Base-by-base conservation (phyloP, 2,888 invertebrate species). In the Ceratothoa steindachneri region DNA sequence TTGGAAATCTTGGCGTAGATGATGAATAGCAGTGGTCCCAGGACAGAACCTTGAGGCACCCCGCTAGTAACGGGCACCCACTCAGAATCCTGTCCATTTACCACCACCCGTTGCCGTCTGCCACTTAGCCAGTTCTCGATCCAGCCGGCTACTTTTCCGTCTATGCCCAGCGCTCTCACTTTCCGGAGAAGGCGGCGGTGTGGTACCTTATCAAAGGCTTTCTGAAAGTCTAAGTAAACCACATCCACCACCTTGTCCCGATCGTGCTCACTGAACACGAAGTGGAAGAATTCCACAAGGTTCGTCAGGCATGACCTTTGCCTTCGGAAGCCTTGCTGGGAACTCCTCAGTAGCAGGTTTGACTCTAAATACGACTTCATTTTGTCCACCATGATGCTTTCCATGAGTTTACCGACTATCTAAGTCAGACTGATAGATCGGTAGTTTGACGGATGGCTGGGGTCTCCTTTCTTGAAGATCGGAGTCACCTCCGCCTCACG, bases 131-230 rank as follows among this genome's bases (percentile, higher is more conserved):
- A 69, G 2, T 19, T 27, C 28, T 53, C 29, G 4, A 69, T 69
- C 69, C 69, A 69, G 3, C 27, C 53, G 27, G 15, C 7, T 9
- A 52, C 15, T 15, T 69, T 19, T 2, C 52, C 69, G 12, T 53
- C 55, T 30, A 41, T 41, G 15, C 41, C 41, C 41, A 41, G 41
- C 41, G 41, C 41, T 5, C 41, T 5, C 41, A 41, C 53, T 69
- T 69, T 69, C 53, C 1, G 5, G n/a, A 70, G 1, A 9, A 70
- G 28, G 7, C 29, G 31, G 9, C 29, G 12, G 29, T 69, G 69
- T 12, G 69, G 69, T 53, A 69, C 69, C 29, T 53, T 69, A 28
- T 5, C 69, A 69, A 69, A 69, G 53, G 53, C 53, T 53, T 69
- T 69, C 55, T 52, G 29, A 28, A 69, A 41, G 41, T 41, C 41